Evolutionary conservation across 1,140 invertebrate genomes (phyloP).

Genomic region (Drosophila parabipectinata): DNA sequence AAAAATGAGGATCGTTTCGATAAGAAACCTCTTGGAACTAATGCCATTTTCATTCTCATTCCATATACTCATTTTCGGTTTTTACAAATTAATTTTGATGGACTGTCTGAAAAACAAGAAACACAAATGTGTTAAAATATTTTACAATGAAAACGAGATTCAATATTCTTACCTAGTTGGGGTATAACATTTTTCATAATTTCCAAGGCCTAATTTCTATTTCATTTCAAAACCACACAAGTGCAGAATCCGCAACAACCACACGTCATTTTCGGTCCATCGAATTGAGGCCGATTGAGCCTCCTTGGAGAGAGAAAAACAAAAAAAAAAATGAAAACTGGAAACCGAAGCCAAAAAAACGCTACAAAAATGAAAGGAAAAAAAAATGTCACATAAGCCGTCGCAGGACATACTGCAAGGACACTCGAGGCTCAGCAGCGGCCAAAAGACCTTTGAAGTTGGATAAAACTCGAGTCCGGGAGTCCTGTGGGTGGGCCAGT

Average conservation of each 20-base stretch:
- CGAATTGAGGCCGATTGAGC: slow-evolving; percentile 49
- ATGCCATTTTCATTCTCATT: neutral
- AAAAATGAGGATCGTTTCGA: neutral
- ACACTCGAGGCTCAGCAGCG: slow-evolving; percentile 62
- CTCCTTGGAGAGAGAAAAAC: slow-evolving; percentile 19
- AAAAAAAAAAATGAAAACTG: slow-evolving; percentile 8
- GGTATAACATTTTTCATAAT: too few relatives aligned
- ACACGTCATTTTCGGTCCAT: slow-evolving; percentile 39
- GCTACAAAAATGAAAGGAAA: slow-evolving; percentile 68
- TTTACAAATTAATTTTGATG: neutral
- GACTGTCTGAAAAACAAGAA: neutral
- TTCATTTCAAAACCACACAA: slow-evolving; percentile 57
- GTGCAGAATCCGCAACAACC: slow-evolving; percentile 55
- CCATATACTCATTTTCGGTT: neutral
- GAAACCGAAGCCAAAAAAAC: slow-evolving; percentile 60
- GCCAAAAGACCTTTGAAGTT: slow-evolving; percentile 74
- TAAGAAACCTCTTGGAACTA: slow-evolving; percentile 2
- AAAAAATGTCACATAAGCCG: slow-evolving; percentile 67
- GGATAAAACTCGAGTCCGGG: slow-evolving; percentile 54
- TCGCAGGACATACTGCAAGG: slow-evolving; percentile 57
- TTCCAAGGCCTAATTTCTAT: neutral
- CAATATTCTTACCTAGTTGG: too few relatives aligned
- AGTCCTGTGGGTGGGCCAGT: slow-evolving; percentile 50
- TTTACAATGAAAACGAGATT: neutral
- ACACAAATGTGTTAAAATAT: neutral